Evolutionary conservation across 2,797 vertebrate genomes (phyloP), one percentile per base, ranked within the genome.

Genomic region (Cebuella pygmaea): DNA sequence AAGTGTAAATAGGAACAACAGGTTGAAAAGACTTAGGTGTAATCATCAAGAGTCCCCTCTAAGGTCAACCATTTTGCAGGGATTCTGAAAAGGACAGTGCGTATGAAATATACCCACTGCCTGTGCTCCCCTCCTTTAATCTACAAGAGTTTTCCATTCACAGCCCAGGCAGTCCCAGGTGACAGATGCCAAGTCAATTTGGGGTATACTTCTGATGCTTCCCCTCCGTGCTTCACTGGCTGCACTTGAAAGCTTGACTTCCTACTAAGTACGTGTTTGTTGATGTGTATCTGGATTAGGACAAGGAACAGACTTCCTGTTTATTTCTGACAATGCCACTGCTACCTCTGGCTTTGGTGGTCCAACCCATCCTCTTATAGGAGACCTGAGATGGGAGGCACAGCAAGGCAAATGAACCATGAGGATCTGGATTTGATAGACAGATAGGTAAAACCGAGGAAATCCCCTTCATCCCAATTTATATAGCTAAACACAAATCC

Each of bases 81-180:
- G 94, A 92, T 97, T 97, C 95, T 96, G 44, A 67, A 97, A 98
- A 97, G 52, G 90, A 78, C 82, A 55, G 26, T 7, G 64, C 95
- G 50, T 86, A 95, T 75, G 90, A 98, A 98, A 93, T 70, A 85
- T 46, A 67, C 12, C 75, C 6, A 0, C 86, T 91, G 86, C 89
- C 81, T 85, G 80, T 1, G 22, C 30, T 46, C 57, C 88, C 93
- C 92, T 91, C 88, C 97, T 97, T 94, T 90, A 17, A 86, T 95
- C 94, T 97, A 97, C 96, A 96, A 85, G 96, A 94, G 82, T 97
- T 98, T 98, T 98, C 98, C 90, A 98, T 98, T 98, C 97, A 93
- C 92, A 92, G 76, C 59, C 92, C 19, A 26, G 76, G 59, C 55
- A 88, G 70, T 97, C 72, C 64, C 92, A 93, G 89, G 26, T 0